Percentiles rank a stretch among this genome's conserved stretches.
Evolutionary conservation across 2,113 vertebrate species (phyloP).

Genomic region (Rutilus rutilus): DNA sequence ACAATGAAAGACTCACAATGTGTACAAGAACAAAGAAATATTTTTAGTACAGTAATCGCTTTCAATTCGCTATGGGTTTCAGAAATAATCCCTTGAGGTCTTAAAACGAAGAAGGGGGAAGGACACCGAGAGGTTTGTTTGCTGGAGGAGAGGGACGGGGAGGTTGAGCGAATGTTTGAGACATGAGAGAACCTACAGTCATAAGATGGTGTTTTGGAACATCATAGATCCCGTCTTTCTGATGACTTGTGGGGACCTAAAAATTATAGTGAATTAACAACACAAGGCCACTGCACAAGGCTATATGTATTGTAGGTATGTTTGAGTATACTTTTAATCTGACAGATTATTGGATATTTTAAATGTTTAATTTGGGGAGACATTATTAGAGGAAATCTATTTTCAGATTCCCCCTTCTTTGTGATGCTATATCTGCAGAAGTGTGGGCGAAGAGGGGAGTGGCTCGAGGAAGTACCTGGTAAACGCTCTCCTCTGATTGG

Average conservation of each 20-base stretch:
- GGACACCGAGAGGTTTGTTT: constrained; percentile 73
- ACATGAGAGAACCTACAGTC: constrained; percentile 87
- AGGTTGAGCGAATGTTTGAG: constrained; percentile 62
- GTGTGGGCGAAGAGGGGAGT: constrained; percentile 49
- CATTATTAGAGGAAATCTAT: too few species aligned
- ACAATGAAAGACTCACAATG: not conserved
- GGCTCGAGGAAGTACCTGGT: constrained; percentile 89
- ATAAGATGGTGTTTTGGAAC: constrained; percentile 99
- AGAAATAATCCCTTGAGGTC: not conserved
- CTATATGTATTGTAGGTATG: not conserved
- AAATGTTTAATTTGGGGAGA: not conserved
- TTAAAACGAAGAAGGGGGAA: not conserved
- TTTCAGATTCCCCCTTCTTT: not conserved
- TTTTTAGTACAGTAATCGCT: not conserved
- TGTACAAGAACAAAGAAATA: not conserved
- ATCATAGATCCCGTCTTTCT: constrained; percentile 99
- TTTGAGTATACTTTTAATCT: not conserved
- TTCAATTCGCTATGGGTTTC: not conserved
- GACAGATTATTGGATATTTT: not conserved
- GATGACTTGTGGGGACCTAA: constrained; percentile 97
- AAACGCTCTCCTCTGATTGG: constrained; percentile 98
- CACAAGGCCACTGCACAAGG: not conserved
- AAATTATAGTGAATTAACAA: constrained; percentile 55
- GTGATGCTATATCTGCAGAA: constrained; percentile 45
- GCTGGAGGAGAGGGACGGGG: constrained; percentile 31